Evolutionary conservation across 2,888 invertebrate species (phyloP).

Genomic region (Neuroscelio doddi): DNA sequence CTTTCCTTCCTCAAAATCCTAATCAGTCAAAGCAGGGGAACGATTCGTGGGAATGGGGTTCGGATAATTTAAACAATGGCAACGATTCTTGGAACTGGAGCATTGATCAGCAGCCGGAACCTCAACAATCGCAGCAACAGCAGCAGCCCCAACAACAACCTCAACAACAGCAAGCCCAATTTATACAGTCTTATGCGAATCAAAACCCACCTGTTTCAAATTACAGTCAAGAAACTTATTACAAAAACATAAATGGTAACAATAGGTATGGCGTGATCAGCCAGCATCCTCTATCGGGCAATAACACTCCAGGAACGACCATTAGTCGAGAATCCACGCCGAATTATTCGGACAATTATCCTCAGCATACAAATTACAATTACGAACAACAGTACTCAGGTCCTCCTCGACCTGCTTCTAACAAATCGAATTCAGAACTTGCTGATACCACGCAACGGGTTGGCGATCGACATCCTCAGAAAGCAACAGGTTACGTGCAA

Average conservation of each 20-base stretch:
- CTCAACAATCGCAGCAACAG: constrained; percentile 42
- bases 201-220: constrained; percentile 55
- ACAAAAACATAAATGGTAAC: constrained; percentile 65
- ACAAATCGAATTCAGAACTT: constrained; percentile 37
- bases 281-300: constrained; percentile 49
- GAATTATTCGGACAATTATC: constrained; percentile 56
- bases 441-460: constrained; percentile 54
- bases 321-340: constrained; percentile 54
- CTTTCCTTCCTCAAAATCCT: constrained; percentile 50
- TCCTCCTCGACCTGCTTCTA: constrained; percentile 47
- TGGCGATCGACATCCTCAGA: constrained; percentile 43
- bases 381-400: constrained; percentile 54
- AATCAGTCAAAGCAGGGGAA: constrained; percentile 51
- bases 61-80: constrained; percentile 58
- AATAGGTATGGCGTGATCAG: constrained; percentile 51
- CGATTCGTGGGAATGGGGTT: constrained; percentile 65
- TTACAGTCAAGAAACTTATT: constrained; percentile 61
- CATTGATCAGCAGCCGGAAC: constrained; percentile 63
- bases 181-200: constrained; percentile 52
- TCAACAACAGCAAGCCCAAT: constrained; percentile 46
- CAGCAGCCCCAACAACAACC: constrained; percentile 43
- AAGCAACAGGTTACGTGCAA: constrained; percentile 24
- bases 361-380: constrained; percentile 56
- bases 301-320: constrained; percentile 42
- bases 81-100: constrained; percentile 70